A percentile compares a stretch with the other conserved stretches of the same genome.
Conservation (phyloP, 2,888 invertebrate genomes). For the Scelioninae gen. 1 region DNA sequence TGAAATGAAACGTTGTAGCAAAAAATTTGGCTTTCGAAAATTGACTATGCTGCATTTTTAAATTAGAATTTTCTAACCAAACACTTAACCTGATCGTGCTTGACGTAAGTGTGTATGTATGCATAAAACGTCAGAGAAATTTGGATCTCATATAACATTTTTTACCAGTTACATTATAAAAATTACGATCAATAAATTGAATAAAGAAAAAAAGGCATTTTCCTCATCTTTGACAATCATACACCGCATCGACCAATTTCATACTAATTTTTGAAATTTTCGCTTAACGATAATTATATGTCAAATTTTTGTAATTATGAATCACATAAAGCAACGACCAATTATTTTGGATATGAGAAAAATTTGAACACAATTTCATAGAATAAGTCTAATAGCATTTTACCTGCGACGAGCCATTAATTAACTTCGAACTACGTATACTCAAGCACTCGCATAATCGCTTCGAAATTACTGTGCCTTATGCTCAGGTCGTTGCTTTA, state of each 20-base stretch:
- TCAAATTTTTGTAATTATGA: no score
- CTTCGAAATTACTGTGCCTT: slow-evolving; percentile 40
- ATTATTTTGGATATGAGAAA: background rate
- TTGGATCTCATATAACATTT: no score
- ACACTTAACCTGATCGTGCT: background rate
- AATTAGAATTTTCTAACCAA: slow-evolving; percentile 7
- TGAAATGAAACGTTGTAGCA: background rate
- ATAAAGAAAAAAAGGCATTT: no score
- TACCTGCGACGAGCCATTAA: slow-evolving; percentile 13
- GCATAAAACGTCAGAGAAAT: no score
- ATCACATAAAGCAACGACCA: no score
- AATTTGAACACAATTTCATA: background rate
- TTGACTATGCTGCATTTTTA: slow-evolving; percentile 1
- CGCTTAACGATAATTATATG: no score
- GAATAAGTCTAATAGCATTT: slow-evolving; percentile 2
- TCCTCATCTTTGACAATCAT: no score
- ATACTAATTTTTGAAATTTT: no score
- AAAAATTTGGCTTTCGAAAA: slow-evolving; percentile 5
- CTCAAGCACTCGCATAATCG: slow-evolving; percentile 39
- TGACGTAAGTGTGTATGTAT: background rate
- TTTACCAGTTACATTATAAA: no score
- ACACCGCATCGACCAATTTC: no score
- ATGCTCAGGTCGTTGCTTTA: slow-evolving; percentile 20
- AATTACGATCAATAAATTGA: no score
- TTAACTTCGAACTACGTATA: slow-evolving; percentile 34